Percentiles rank a stretch among this genome's conserved stretches.
These are phyloP conservation scores for Metridium senile DNA, from an alignment of 92 coral and sea anemone genomes.

Conservation along the genomic window DNA sequence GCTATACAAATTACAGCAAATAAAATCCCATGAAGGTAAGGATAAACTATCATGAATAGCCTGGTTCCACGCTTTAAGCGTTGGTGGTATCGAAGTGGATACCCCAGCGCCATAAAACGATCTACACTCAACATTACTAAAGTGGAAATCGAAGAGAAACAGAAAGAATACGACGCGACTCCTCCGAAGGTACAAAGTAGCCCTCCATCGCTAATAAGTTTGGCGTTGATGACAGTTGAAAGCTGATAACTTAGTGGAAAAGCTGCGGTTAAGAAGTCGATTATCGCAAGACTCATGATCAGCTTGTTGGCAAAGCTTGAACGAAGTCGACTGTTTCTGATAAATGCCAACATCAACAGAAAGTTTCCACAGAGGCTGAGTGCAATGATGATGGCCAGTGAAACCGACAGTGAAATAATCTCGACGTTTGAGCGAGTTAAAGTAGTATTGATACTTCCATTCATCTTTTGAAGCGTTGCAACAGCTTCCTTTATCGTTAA, in stretches of 20 bases:
- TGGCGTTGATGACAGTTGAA: conserved; percentile 19
- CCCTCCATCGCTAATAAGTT: conserved; percentile 36
- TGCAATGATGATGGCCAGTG: conserved; percentile 29
- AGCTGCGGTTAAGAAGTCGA: conserved; percentile 39
- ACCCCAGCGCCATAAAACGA: conserved; percentile 50
- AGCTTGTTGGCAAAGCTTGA: conserved; percentile 38
- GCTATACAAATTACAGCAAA: conserved; percentile 25
- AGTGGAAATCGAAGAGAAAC: conserved; percentile 38
- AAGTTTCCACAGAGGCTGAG: conserved; percentile 39
- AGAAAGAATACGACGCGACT: conserved; percentile 52
- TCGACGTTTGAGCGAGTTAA: conserved; percentile 23
- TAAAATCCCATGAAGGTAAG: conserved; percentile 43
- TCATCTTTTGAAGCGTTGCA: not conserved
- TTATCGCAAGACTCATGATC: conserved; percentile 43
- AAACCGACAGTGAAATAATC: conserved; percentile 9
- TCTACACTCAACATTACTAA: conserved; percentile 56
- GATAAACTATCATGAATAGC: conserved; percentile 37
- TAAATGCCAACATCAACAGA: conserved; percentile 33
- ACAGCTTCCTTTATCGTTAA: too few relatives aligned
- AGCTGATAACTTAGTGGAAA: conserved; percentile 44
- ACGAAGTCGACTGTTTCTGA: conserved; percentile 15
- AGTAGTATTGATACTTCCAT: not conserved
- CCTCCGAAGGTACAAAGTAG: conserved; percentile 38
- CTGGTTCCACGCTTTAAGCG: conserved; percentile 16
- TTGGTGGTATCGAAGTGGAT: conserved; percentile 30